A percentile compares a stretch with the other conserved stretches of the same genome.
Evolutionary conservation across 2,113 vertebrate genomes (phyloP).

Genomic region (Leucosticte australis): DNA sequence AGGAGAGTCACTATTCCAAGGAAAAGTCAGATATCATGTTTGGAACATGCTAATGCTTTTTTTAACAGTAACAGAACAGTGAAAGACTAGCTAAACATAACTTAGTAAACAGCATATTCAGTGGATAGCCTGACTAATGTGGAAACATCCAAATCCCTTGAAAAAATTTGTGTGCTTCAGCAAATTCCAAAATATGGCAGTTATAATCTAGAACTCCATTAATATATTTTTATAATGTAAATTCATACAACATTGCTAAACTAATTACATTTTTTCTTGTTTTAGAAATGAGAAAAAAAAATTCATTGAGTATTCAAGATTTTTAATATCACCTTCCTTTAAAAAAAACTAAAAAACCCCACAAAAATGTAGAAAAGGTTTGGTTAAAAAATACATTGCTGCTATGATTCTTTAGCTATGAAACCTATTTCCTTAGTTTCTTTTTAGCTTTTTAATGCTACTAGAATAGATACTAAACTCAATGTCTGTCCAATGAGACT

Average conservation of each 20-base stretch:
- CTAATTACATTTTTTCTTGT: neutral
- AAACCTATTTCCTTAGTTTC: neutral
- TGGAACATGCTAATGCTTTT: neutral
- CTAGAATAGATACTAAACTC: neutral
- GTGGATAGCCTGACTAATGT: neutral
- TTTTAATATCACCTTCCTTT: neutral
- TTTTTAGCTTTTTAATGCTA: neutral
- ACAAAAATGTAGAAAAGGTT: neutral
- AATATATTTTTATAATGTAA: neutral
- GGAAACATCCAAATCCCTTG: neutral
- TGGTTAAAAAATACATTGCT: neutral
- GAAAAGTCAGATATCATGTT: neutral
- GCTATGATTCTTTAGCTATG: neutral
- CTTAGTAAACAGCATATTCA: neutral
- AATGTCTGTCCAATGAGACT: neutral
- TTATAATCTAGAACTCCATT: neutral
- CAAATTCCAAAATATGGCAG: neutral
- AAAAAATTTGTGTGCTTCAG: neutral
- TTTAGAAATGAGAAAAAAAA: neutral
- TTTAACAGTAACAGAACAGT: neutral
- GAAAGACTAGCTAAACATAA: neutral
- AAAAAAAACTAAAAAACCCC: neutral
- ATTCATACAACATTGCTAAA: neutral
- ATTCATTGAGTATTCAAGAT: neutral
- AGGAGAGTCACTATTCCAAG: neutral